A percentile compares a stretch with the other conserved stretches of the same genome.
Evolutionary conservation across 2,113 vertebrate species (phyloP).

Genomic region (Sceloporus tristichus): DNA sequence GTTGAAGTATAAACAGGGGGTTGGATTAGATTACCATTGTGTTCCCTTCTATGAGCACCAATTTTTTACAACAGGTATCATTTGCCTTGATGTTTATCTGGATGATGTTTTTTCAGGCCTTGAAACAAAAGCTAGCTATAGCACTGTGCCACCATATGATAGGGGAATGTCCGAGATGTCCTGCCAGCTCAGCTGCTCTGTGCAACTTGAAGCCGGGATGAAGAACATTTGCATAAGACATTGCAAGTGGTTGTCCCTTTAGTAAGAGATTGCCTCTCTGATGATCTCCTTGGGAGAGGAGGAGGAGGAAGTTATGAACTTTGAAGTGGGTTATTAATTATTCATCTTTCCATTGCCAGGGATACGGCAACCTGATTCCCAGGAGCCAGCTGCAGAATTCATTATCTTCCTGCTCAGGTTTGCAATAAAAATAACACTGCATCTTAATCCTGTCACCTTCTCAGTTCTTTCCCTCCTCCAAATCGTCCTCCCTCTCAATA

Average conservation of each 20-base stretch:
- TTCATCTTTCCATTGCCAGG: conserved; percentile 67
- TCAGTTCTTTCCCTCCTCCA: conserved; percentile 45
- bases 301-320: conserved; percentile 65
- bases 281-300: conserved; percentile 67
- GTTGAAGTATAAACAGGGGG: no score
- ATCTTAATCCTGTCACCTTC: conserved; percentile 69
- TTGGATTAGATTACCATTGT: no score
- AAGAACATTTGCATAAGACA: conserved; percentile 60
- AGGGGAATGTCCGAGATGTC: conserved; percentile 32
- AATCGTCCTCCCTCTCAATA: conserved; percentile 45
- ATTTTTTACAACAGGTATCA: no score
- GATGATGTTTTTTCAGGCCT: conserved; percentile 43
- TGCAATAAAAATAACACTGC: conserved; percentile 72
- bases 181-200: conserved; percentile 35
- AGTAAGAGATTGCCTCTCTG: conserved; percentile 64
- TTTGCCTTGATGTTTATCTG: background rate
- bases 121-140: conserved; percentile 42
- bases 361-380: conserved; percentile 66
- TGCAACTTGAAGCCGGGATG: conserved; percentile 55
- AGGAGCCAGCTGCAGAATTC: conserved; percentile 69
- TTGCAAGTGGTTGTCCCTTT: conserved; percentile 59
- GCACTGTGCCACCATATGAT: conserved; percentile 39
- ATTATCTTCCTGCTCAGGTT: conserved; percentile 70
- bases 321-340: conserved; percentile 74
- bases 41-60: no score